These are phyloP conservation scores for Apodemia mormo DNA, from an alignment of 2,888 invertebrate genomes.

Conservation along the genomic window DNA sequence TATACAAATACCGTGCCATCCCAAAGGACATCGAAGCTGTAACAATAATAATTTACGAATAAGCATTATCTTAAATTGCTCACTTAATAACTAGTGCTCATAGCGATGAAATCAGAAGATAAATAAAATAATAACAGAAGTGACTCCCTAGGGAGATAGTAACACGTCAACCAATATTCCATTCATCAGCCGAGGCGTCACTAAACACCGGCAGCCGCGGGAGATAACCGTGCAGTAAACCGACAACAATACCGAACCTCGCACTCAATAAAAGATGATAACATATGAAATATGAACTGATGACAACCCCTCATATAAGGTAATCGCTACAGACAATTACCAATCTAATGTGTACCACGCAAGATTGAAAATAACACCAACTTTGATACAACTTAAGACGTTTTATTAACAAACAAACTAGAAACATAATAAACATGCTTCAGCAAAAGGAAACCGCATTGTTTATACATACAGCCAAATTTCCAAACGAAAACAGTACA, in stretches of 20 bases:
- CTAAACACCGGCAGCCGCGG: constrained; percentile 72
- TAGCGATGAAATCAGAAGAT: constrained; percentile 31
- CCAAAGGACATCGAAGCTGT: neutral
- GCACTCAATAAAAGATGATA: constrained; percentile 82
- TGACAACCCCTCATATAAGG: constrained; percentile 61
- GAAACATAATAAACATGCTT: constrained; percentile 67
- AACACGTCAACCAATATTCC: constrained; percentile 62
- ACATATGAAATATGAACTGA: constrained; percentile 81
- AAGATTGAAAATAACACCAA: constrained; percentile 40
- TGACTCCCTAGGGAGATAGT: constrained; percentile 41
- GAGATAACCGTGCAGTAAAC: constrained; percentile 78
- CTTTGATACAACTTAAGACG: constrained; percentile 46
- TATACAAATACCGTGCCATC: neutral
- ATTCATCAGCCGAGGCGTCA: constrained; percentile 70
- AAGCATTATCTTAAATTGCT: neutral
- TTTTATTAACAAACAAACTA: constrained; percentile 45
- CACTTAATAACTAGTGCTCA: neutral
- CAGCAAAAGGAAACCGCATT: constrained; percentile 76
- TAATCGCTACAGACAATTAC: constrained; percentile 33
- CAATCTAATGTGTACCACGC: constrained; percentile 38
- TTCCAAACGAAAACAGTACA: constrained; percentile 70
- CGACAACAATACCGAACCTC: constrained; percentile 77
- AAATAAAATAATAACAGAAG: constrained; percentile 39
- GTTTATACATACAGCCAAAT: constrained; percentile 73
- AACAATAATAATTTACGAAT: neutral